Evolutionary conservation across 2,888 invertebrate species (phyloP).

Genomic region (Acleris holmiana): DNA sequence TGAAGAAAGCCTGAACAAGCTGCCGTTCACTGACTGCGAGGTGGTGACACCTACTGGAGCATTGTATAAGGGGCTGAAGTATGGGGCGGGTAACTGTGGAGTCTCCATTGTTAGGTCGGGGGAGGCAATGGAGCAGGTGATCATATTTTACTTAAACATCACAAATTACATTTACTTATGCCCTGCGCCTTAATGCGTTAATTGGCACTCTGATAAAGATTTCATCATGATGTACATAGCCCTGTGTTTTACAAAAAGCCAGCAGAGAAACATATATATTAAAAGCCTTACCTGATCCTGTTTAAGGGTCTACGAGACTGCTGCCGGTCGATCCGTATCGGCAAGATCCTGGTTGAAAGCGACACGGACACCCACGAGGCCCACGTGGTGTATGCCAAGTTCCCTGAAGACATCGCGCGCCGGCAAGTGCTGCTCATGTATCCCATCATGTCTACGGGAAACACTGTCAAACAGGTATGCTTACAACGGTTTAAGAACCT

Average conservation of each 20-base stretch:
- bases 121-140: conserved; percentile 97
- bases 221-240: no score
- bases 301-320: conserved; percentile 94
- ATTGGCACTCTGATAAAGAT: no score
- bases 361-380: conserved; percentile 98
- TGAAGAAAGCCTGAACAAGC: conserved; percentile 98
- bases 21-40: conserved; percentile 95
- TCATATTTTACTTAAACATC: no score
- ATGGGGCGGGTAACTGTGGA: conserved; percentile 99
- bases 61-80: conserved; percentile 95
- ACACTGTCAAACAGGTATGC: conserved; percentile 92
- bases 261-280: no score
- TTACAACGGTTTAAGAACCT: background rate
- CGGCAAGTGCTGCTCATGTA: conserved; percentile 98
- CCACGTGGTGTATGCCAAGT: conserved; percentile 97
- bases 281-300: background rate
- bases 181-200: no score
- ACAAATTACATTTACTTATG: no score
- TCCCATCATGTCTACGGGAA: conserved; percentile 99
- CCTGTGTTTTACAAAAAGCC: no score
- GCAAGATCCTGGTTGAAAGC: conserved; percentile 98
- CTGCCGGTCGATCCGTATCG: conserved; percentile 98
- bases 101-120: conserved; percentile 97
- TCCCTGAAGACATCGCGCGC: conserved; percentile 96
- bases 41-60: conserved; percentile 97